Conservation (phyloP, 2,113 vertebrate genomes). For the Microtus richardsoni region DNA sequence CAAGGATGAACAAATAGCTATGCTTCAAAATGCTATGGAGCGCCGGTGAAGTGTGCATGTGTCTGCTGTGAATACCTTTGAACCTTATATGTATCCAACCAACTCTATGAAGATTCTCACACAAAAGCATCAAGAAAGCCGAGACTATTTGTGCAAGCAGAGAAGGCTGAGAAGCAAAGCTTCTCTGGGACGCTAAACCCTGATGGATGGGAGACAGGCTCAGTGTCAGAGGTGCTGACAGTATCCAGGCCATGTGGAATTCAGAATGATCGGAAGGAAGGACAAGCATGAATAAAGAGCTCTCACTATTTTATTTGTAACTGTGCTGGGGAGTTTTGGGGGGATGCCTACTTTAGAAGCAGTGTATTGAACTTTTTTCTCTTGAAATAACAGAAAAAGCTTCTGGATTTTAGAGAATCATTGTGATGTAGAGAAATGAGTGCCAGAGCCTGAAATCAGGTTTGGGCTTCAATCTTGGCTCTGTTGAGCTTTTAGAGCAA, state of each 20-base stretch:
- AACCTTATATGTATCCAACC: neutral
- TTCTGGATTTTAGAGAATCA: neutral
- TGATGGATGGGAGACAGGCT: no score
- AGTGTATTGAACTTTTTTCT: neutral
- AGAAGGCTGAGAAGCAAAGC: neutral
- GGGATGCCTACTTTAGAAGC: neutral
- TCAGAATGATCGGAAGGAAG: neutral
- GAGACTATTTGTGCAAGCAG: neutral
- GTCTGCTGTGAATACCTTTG: neutral
- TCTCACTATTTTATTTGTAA: neutral
- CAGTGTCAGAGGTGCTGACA: no score
- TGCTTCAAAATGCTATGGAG: neutral
- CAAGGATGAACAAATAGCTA: neutral
- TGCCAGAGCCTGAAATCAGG: neutral
- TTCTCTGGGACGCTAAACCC: neutral
- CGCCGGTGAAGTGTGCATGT: neutral
- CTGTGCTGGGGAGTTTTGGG: neutral
- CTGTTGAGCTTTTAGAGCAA: neutral
- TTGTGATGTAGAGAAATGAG: neutral
- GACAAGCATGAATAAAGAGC: neutral
- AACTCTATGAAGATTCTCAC: neutral
- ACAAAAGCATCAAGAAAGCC: slow-evolving; percentile 19
- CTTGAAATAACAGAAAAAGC: neutral
- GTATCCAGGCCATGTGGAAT: neutral
- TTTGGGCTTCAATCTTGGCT: neutral